A percentile compares a stretch with the other conserved stretches of the same genome.
Evolutionary conservation across 2,797 vertebrate species (phyloP).

Genomic region (Crenichthys baileyi): DNA sequence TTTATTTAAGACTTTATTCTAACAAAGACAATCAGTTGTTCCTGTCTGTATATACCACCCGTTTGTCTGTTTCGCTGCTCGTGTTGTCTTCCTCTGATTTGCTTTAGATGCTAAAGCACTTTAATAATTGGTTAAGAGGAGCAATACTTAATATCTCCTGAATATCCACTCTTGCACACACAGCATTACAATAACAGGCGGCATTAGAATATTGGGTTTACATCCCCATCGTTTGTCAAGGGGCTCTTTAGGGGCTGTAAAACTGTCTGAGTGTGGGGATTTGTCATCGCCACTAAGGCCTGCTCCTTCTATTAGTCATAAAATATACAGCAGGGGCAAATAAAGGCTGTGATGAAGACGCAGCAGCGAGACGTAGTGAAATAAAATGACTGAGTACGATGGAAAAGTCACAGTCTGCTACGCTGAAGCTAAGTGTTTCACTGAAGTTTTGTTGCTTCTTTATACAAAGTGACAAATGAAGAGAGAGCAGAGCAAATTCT

Average conservation of each 20-base stretch:
- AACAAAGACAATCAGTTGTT: neutral
- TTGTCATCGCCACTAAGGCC: conserved; percentile 89
- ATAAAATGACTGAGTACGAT: conserved; percentile 23
- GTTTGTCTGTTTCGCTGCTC: neutral
- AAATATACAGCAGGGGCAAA: conserved; percentile 85
- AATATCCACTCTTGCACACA: conserved; percentile 77
- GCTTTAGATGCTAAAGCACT: conserved; percentile 71
- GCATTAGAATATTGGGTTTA: conserved; percentile 91
- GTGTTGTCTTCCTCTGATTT: conserved; percentile 28
- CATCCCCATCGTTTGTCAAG: conserved; percentile 86
- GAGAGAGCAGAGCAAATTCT: neutral
- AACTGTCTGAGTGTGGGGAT: conserved; percentile 89
- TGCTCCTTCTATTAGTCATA: conserved; percentile 90
- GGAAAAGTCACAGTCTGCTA: conserved; percentile 27
- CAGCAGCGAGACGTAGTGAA: conserved; percentile 38
- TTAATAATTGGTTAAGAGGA: conserved; percentile 87
- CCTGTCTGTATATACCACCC: conserved; percentile 22
- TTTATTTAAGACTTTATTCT: neutral
- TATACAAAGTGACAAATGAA: conserved; percentile 32
- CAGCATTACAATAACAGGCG: conserved; percentile 73
- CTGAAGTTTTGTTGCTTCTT: conserved; percentile 75
- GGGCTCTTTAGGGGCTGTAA: conserved; percentile 94
- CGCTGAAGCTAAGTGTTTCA: conserved; percentile 35
- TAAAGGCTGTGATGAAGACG: conserved; percentile 62
- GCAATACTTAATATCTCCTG: conserved; percentile 86